Evolutionary conservation across 2,888 invertebrate species (phyloP).

Genomic region (Theodoxus fluviatilis): DNA sequence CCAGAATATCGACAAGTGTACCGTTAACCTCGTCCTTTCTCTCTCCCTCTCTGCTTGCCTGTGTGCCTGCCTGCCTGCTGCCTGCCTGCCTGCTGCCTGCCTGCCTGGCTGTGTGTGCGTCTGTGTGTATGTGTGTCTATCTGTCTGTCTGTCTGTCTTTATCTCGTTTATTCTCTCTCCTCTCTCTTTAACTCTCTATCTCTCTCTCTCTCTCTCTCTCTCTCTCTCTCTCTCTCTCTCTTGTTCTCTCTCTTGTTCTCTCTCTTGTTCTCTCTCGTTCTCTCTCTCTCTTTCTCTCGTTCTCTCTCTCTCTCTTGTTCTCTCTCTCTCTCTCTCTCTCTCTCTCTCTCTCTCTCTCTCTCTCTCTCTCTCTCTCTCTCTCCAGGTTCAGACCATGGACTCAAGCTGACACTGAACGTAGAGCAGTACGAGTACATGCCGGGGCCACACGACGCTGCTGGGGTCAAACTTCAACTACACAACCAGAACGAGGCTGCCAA

Average conservation of each 20-base stretch:
- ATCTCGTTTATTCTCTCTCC: too few species aligned
- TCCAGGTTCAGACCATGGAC: conserved; percentile 41
- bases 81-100: too few species aligned
- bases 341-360: conserved; percentile 25
- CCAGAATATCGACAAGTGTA: too few species aligned
- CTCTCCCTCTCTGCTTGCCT: too few species aligned
- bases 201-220: background rate
- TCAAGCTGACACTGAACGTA: conserved; percentile 41
- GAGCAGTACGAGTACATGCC: conserved; percentile 48
- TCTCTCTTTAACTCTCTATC: too few species aligned
- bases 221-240: conserved; percentile 20
- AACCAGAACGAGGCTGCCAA: conserved; percentile 39
- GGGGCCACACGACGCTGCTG: conserved; percentile 41
- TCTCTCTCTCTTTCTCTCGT: too few species aligned
- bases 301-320: background rate
- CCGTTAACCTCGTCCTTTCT: too few species aligned
- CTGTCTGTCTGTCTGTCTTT: too few species aligned
- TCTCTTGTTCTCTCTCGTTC: conserved; percentile 17
- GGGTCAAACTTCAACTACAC: conserved; percentile 41
- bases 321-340: conserved; percentile 15
- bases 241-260: conserved; percentile 21
- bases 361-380: background rate
- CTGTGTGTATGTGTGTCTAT: too few species aligned
- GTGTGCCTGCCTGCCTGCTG: too few species aligned
- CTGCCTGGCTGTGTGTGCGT: too few species aligned